Conservation (phyloP, 2,113 vertebrate genomes). For the Jacana jacana region DNA sequence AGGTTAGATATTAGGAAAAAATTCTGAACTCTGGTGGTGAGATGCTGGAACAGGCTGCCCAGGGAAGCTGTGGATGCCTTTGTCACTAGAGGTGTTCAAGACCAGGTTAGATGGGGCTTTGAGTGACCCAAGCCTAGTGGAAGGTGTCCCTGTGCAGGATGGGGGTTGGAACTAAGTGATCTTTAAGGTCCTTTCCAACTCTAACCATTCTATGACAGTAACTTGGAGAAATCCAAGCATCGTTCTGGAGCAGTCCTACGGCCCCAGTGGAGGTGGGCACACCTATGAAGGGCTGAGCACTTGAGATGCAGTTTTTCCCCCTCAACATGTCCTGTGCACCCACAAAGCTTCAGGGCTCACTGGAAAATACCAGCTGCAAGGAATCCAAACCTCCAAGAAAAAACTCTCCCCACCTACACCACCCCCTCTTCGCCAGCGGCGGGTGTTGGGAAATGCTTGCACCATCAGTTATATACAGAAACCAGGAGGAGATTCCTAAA, state of each 20-base stretch:
- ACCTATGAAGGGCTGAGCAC: neutral
- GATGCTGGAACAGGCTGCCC: neutral
- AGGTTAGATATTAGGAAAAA: neutral
- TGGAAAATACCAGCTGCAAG: neutral
- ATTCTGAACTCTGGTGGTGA: neutral
- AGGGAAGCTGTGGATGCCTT: neutral
- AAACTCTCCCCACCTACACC: neutral
- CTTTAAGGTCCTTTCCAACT: neutral
- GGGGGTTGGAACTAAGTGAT: neutral
- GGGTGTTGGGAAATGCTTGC: neutral
- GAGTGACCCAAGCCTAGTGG: neutral
- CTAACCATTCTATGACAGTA: neutral
- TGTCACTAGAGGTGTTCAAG: neutral
- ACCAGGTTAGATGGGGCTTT: neutral
- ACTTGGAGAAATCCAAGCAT: neutral
- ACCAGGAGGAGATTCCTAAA: neutral
- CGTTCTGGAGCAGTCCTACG: neutral
- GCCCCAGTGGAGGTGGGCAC: neutral
- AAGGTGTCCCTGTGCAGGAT: neutral
- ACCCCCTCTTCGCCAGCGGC: fast-evolving
- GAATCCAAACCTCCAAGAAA: neutral
- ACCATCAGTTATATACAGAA: neutral
- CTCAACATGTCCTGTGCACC: too few species aligned
- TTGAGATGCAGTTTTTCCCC: neutral
- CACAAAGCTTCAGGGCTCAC: neutral